Evolutionary conservation across 2,888 invertebrate genomes (phyloP).

Genomic region (Dasypolia templi): DNA sequence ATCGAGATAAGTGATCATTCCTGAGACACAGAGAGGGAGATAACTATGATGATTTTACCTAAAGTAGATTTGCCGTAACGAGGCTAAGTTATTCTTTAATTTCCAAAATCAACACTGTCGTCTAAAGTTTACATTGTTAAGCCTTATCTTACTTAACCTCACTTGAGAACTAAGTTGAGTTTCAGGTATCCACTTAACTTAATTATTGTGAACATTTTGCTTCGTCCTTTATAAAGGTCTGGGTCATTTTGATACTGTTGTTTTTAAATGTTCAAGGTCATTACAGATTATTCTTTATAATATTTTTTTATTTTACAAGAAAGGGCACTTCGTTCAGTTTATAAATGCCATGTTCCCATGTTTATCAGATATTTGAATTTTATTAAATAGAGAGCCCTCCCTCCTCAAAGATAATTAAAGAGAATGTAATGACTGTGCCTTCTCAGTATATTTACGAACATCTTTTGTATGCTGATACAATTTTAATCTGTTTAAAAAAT

Average conservation of each 20-base stretch:
- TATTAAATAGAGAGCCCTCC: no score
- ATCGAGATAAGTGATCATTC: background rate
- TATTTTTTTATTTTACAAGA: no score
- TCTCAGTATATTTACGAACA: no score
- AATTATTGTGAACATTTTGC: background rate
- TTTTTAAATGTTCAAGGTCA: background rate
- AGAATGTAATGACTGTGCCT: no score
- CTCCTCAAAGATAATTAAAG: no score
- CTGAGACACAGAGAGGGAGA: background rate
- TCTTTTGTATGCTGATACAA: no score
- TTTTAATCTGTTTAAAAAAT: no score
- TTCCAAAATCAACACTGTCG: constrained; percentile 33
- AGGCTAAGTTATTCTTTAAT: constrained; percentile 32
- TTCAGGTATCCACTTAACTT: constrained; percentile 15
- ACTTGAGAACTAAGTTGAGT: constrained; percentile 16
- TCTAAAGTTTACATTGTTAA: constrained; percentile 6
- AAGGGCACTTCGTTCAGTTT: no score
- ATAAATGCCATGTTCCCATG: no score
- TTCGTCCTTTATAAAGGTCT: background rate
- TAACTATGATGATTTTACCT: background rate
- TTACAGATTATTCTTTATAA: no score
- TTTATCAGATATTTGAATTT: no score
- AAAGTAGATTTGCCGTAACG: constrained; percentile 2
- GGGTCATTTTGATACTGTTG: background rate
- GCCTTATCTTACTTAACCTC: constrained; percentile 18